Percentiles rank a stretch among this genome's conserved stretches.
Conservation (phyloP, 2,797 vertebrate genomes). For the Acestrorhynchus altus region DNA sequence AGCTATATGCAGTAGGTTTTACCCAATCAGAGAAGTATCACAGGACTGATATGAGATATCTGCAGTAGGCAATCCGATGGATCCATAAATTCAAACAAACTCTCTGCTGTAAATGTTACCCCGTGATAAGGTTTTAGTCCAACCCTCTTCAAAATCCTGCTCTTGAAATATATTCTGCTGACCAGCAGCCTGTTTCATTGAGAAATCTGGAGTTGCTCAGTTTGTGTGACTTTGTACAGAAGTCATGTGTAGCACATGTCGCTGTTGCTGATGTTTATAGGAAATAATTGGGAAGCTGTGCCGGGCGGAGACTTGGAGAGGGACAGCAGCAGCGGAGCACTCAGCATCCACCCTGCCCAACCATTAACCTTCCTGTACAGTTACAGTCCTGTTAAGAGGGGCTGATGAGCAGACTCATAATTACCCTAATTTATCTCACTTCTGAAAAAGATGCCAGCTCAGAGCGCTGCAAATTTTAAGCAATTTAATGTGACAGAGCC, state of each 20-base stretch:
- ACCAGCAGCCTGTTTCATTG: background rate
- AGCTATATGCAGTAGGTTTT: background rate
- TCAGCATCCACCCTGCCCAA: conserved; percentile 2
- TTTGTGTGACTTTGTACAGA: background rate
- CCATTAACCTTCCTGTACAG: conserved; percentile 46
- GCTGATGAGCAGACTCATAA: conserved; percentile 34
- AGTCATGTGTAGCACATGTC: background rate
- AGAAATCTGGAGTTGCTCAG: background rate
- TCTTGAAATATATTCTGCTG: background rate
- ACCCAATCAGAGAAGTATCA: background rate
- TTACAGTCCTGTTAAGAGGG: conserved; percentile 14
- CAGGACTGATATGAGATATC: too few relatives aligned
- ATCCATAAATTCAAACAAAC: background rate
- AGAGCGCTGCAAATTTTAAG: conserved; percentile 10
- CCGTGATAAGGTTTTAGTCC: background rate
- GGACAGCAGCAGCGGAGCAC: background rate
- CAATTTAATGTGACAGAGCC: background rate
- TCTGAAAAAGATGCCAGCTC: conserved; percentile 17
- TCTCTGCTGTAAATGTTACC: background rate
- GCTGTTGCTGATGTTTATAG: background rate
- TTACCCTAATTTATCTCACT: conserved; percentile 39
- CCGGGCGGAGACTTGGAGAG: background rate
- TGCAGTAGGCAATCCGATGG: too few relatives aligned
- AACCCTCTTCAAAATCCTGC: background rate
- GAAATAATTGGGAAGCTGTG: conserved; percentile 29